Percentiles rank a stretch among this genome's conserved stretches.
Conservation (phyloP, 2,113 vertebrate species). For the Cyanoliseus patagonus region DNA sequence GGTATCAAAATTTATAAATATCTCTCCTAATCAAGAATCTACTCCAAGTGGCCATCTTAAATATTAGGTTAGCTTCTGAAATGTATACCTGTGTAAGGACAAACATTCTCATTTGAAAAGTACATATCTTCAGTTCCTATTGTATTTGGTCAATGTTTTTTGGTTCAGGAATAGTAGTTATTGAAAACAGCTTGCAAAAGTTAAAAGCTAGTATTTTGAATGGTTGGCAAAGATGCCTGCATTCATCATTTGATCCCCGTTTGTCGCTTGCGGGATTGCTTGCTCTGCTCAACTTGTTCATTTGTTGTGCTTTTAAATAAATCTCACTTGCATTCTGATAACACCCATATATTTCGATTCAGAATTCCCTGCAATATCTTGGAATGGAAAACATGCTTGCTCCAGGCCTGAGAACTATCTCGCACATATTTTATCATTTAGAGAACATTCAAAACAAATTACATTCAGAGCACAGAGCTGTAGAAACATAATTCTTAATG, state of each 20-base stretch:
- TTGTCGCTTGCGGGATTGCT: not conserved
- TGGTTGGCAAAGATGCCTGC: not conserved
- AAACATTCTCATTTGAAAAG: not conserved
- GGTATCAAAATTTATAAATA: not conserved
- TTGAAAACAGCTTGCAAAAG: not conserved
- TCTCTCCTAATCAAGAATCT: not conserved
- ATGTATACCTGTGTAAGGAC: not conserved
- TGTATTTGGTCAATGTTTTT: not conserved
- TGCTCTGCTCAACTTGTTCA: not conserved
- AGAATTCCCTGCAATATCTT: not conserved
- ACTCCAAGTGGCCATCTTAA: not conserved
- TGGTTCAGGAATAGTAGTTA: not conserved
- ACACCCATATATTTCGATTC: not conserved
- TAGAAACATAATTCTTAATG: constrained; percentile 29
- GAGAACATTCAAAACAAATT: not conserved
- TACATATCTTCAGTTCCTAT: not conserved
- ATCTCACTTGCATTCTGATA: not conserved
- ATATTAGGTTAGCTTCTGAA: not conserved
- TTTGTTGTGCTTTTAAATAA: not conserved
- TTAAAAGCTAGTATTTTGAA: not conserved
- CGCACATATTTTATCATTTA: not conserved
- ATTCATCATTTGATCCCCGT: not conserved
- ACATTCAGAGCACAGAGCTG: not conserved
- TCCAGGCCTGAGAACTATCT: not conserved
- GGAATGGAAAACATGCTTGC: not conserved